Evolutionary conservation across 1,140 invertebrate species (phyloP), one percentile per base, ranked within the genome.

Genomic region (Pararge aegeria): DNA sequence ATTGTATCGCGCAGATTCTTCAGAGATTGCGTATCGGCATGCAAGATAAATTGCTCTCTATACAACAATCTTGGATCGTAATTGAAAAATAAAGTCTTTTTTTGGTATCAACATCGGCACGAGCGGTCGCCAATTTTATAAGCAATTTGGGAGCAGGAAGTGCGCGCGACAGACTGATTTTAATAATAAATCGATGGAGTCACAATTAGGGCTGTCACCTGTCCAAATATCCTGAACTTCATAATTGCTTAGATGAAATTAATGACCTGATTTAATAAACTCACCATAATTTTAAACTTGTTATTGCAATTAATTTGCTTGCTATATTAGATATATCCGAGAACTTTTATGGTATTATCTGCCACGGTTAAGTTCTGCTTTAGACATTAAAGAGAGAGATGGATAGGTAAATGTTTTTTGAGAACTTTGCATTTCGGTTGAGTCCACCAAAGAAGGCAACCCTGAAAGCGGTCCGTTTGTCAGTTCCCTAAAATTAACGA

Each of bases 51-150:
- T 65, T 65, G 57, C 63, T 34, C 20, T 59, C 51, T 50, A 57
- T 61, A 55, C 58, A 70, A 78, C 73, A 81, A 67, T 74, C 74
- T 65, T 61, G 60, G 65, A 66, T 75, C 68, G 80, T 83, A 82
- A 85, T 87, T 87, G 80, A 85, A 87, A 87, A 81, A 71, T 78
- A 77, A 82, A 83, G 71, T 70, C 56, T 34, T 74, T 83, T 80
- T 78, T 76, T 75, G 63, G 65, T 74, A 64, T 80, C 76, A 78
- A 71, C 73, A 58, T 72, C 62, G 80, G 80, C 82, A 84, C 82
- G 83, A 84, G 82, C 74, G 83, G 51, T 78, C 53, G 76, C 81
- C 83, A 86, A 88, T 86, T 87, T 88, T 74, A 79, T 82, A 81
- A 77, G 66, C 73, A 83, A 88, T 85, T 88, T 87, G 64, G 67